Base-by-base conservation (phyloP, 2,113 vertebrate species). In the Leptobrachium leishanense region DNA sequence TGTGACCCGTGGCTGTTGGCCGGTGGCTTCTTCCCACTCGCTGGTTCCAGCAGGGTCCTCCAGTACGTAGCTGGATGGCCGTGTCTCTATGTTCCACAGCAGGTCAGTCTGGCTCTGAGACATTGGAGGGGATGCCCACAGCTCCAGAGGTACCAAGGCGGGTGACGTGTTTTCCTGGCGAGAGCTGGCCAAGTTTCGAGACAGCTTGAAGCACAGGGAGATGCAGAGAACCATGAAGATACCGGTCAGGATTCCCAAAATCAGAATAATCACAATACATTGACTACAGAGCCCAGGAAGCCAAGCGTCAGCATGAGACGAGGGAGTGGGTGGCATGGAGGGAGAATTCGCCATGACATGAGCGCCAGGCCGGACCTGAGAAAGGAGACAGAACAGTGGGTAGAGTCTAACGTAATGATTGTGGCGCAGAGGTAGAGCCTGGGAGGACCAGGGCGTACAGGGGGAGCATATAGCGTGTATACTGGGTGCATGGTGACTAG, bases 151-250 rank as follows among this genome's bases (percentile, higher is more conserved):
- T 41, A 4, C 31, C 39, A 0, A 41, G 40, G 10, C 15, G 44
- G 68, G 46, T 2, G 54, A 46, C 1, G 8, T 63, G 71, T 44
- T 12, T 41, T 15, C n/a, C 6, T 13, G 0, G 4, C 31, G 9
- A 42, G 10, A 50, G 54, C n/a, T n/a, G 41, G 40, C 10, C 42
- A 72, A 57, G 13, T 39, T 77, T 6, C n/a, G 69, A 11, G 75
- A 66, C 43, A 85, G 40, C 42, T n/a, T 64, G 4, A 72, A 81
- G 1, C 73, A 81, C 59, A 85, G 57, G 8, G 78, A 10, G 39
- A 75, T 76, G 0, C 72, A 77, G 43, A 68, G 11, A 12, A 85
- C 76, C 5, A 83, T 79, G 66, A 85, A 85, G 11, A 83, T 9
- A 0, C 68, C 84, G 0, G 84, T 82, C 0, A 74, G 0, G 1